Evolutionary conservation across 37 sponge, comb jelly and placozoan species (phyloP).

Genomic region (Theonella swinhoei): DNA sequence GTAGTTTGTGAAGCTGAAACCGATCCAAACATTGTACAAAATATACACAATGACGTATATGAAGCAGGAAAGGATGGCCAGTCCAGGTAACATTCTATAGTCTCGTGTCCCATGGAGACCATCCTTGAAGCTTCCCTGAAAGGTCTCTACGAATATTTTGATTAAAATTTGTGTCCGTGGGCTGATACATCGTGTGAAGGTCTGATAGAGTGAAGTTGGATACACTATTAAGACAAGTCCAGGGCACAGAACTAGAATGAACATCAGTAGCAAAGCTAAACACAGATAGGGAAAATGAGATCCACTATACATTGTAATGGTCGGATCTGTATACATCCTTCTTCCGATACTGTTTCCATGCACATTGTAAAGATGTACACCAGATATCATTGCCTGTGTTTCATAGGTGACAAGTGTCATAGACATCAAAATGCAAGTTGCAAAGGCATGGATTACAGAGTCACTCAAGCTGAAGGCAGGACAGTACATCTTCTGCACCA

Average conservation of each 20-base stretch:
- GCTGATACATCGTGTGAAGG: background rate
- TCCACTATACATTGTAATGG: background rate
- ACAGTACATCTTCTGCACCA: background rate
- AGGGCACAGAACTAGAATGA: background rate
- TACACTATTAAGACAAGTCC: conserved; percentile 17
- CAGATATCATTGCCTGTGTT: background rate
- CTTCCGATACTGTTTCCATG: background rate
- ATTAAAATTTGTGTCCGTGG: background rate
- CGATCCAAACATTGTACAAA: too few relatives aligned
- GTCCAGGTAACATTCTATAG: background rate
- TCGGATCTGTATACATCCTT: background rate
- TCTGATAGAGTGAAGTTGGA: background rate
- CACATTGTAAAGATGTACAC: background rate
- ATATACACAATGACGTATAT: background rate
- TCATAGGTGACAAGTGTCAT: background rate
- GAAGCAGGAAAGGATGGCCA: background rate
- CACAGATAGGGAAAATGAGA: conserved; percentile 18
- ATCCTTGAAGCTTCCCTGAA: conserved; percentile 24
- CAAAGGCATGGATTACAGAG: conserved; percentile 29
- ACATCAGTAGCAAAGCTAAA: background rate
- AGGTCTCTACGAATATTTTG: conserved; percentile 12
- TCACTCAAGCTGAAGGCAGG: background rate
- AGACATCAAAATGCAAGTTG: conserved; percentile 20
- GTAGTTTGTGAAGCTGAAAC: background rate
- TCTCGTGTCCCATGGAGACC: conserved; percentile 13